Conservation (phyloP, 2,888 invertebrate genomes). For the Crepidodera aurea region DNA sequence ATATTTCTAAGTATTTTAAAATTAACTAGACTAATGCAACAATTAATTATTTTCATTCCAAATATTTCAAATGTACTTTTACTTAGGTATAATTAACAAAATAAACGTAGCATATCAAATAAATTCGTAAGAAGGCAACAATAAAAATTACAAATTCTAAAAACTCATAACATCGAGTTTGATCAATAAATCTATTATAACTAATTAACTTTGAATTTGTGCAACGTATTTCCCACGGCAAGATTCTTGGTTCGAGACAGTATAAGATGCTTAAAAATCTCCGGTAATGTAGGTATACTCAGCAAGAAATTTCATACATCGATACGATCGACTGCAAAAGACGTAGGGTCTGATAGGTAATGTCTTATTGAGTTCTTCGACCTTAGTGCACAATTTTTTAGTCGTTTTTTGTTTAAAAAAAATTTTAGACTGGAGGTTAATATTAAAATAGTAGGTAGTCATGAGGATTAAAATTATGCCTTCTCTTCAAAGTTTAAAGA, state of each 20-base stretch:
- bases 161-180: constrained; percentile 42
- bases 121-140: constrained; percentile 26
- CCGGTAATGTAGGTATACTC: constrained; percentile 54
- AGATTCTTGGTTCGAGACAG: constrained; percentile 54
- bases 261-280: constrained; percentile 58
- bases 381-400: constrained; percentile 14
- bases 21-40: constrained; percentile 25
- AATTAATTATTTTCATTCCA: constrained; percentile 31
- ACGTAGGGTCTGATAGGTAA: neutral
- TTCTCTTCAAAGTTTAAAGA: constrained; percentile 31
- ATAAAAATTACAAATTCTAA: constrained; percentile 30
- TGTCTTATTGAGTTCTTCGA: constrained; percentile 3
- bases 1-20: constrained; percentile 34
- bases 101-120: constrained; percentile 26
- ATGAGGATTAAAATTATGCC: constrained; percentile 11
- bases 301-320: constrained; percentile 37
- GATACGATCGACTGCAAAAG: constrained; percentile 13
- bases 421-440: constrained; percentile 8
- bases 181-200: constrained; percentile 60
- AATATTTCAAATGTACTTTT: constrained; percentile 30
- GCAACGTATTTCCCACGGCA: constrained; percentile 59
- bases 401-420: constrained; percentile 4
- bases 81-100: constrained; percentile 26
- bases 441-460: constrained; percentile 14
- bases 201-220: constrained; percentile 59